These are phyloP conservation scores for Apodemus sylvaticus DNA, from an alignment of 2,113 vertebrate species.

Conservation along the genomic window DNA sequence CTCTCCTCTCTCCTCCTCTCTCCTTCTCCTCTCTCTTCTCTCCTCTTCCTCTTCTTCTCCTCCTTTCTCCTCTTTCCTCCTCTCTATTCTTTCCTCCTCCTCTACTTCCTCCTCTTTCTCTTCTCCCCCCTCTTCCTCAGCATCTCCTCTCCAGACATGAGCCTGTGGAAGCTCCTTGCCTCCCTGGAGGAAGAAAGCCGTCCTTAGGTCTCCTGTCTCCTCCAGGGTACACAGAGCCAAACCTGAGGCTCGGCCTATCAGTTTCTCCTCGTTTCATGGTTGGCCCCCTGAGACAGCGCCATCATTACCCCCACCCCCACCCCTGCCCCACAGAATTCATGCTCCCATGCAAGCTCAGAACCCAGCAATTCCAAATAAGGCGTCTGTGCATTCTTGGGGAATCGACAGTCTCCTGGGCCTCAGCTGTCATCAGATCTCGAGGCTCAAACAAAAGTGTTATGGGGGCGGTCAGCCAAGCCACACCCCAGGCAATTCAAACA, in stretches of 20 bases:
- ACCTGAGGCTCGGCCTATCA: neutral
- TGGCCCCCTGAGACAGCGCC: neutral
- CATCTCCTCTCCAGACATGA: neutral
- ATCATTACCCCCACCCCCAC: neutral
- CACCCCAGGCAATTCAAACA: neutral
- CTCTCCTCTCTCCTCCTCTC: too few relatives aligned
- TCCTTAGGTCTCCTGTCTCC: neutral
- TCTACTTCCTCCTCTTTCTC: too few relatives aligned
- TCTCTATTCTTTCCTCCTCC: too few relatives aligned
- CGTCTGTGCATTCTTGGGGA: neutral
- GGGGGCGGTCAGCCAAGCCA: neutral
- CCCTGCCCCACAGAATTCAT: neutral
- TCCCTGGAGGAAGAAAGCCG: neutral
- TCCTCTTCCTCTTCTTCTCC: too few relatives aligned
- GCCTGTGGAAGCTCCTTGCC: neutral
- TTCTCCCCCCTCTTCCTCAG: neutral
- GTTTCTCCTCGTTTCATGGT: neutral
- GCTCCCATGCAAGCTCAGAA: neutral
- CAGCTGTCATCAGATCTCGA: neutral
- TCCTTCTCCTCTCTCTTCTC: too few relatives aligned
- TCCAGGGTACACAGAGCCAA: neutral
- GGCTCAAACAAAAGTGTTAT: neutral
- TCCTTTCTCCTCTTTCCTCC: too few relatives aligned
- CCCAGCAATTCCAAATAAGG: slow-evolving; percentile 72
- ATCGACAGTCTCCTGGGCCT: neutral